Evolutionary conservation across 2,888 invertebrate genomes (phyloP), one percentile per base, ranked within the genome.

Genomic region (Drosophila meridionalis): DNA sequence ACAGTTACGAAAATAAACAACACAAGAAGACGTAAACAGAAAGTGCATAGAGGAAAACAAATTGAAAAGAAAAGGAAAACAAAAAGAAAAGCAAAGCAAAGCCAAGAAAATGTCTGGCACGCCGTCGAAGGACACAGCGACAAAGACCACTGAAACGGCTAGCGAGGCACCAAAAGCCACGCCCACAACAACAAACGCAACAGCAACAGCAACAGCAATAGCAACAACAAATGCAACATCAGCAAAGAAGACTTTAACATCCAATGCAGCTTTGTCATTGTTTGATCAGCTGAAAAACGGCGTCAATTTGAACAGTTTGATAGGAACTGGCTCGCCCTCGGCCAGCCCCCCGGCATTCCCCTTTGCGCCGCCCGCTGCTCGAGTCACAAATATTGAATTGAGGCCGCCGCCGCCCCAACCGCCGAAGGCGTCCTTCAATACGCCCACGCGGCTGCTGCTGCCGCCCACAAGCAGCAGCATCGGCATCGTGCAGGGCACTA

Each of bases 271-370:
- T 64, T 82, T 92, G 79, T 92, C 91, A 70, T 74, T 92, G 71
- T 92, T 92, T 76, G 92, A 92, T 91, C 92, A 92, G 81, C 82
- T 92, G 62, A 92, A 92, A 83, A 92, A 91, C 79, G 91, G 92
- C 81, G 87, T 88, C 69, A 90, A 91, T 87, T 85, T 87, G 70
- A 92, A 91, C 77, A 82, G 76, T 78, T 80, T 75, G 74, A 78
- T 84, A 82, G 73, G 78, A 69, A 77, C 73, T 73, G 76, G 42
- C 61, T 4, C 52, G 3, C 52, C 34, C 4, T 36, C 20, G 52
- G 52, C 36, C 6, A 12, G 36, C 12, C 34, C 52, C 12, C 7
- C 36, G 34, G 52, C 34, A 12, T 52, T 36, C 38, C 38, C 60
- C 53, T 72, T 40, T 30, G 67, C 73, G 26, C 56, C 65, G 9